phyloP scores from a whole-genome alignment of 2,113 vertebrate species.

The Bujurquina vittata region DNA sequence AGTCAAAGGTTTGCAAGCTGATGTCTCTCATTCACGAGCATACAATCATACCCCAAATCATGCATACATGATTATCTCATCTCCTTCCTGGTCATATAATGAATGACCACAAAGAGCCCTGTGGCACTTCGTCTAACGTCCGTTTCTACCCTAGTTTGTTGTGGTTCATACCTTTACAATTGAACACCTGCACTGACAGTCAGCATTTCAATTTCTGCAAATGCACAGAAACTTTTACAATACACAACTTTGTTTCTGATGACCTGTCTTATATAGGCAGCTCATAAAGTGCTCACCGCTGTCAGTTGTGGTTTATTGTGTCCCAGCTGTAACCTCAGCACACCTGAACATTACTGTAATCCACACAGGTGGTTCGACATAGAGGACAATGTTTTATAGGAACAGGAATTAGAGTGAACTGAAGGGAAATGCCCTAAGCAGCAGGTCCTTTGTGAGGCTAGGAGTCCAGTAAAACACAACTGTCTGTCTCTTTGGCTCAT shows the following conservation, averaged over 20 bases:
- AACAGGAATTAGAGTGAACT: slow-evolving; percentile 15
- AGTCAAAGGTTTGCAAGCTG: not conserved
- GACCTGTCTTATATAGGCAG: not conserved
- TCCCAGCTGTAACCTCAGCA: slow-evolving; percentile 40
- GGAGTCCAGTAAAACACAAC: not conserved
- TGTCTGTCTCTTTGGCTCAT: not conserved
- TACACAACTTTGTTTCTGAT: slow-evolving; percentile 45
- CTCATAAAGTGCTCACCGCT: slow-evolving; percentile 3
- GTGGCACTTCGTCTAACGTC: not conserved
- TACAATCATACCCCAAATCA: not conserved
- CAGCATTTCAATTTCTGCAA: slow-evolving; percentile 37
- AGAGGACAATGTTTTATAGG: slow-evolving; percentile 31
- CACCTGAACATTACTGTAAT: slow-evolving; percentile 52
- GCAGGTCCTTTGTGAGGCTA: slow-evolving; percentile 9
- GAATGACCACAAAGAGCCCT: slow-evolving; percentile 24
- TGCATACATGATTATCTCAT: slow-evolving; percentile 35
- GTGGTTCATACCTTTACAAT: slow-evolving; percentile 39
- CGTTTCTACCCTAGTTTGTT: slow-evolving; percentile 27
- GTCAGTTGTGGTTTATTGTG: slow-evolving; percentile 56
- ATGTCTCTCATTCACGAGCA: not conserved
- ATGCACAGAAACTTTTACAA: slow-evolving; percentile 41
- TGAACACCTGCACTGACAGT: slow-evolving; percentile 62
- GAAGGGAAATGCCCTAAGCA: slow-evolving; percentile 11
- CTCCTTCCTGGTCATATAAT: slow-evolving; percentile 44
- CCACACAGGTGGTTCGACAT: slow-evolving; percentile 38